phyloP scores from a whole-genome alignment of 2,113 vertebrate genomes.

The Antidorcas marsupialis region DNA sequence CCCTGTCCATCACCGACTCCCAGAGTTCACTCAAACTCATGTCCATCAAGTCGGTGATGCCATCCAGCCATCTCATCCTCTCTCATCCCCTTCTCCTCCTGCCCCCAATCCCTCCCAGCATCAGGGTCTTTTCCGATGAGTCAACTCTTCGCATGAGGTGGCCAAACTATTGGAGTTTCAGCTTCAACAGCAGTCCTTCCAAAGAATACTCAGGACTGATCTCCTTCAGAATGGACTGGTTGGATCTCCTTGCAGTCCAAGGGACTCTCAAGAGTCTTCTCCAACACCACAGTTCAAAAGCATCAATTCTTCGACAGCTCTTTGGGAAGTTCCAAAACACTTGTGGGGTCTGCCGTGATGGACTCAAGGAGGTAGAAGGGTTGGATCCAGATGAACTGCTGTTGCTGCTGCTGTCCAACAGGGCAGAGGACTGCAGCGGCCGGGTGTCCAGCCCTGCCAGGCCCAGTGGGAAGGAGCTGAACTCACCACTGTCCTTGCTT shows the following conservation, averaged over 20 bases:
- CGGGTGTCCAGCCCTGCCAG: conserved; percentile 76
- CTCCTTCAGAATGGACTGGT: not conserved
- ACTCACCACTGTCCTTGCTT: conserved; percentile 69
- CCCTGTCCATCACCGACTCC: not conserved
- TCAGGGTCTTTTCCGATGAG: not conserved
- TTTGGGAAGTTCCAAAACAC: conserved; percentile 38
- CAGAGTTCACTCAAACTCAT: not conserved
- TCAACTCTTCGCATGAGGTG: not conserved
- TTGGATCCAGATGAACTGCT: conserved; percentile 83
- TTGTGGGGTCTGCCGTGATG: conserved; percentile 89
- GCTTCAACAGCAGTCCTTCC: not conserved
- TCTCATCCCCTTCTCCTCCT: not conserved
- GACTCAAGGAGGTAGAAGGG: conserved; percentile 88
- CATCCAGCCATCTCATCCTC: not conserved
- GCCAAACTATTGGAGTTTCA: not conserved
- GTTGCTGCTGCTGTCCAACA: conserved; percentile 86
- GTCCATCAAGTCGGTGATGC: not conserved
- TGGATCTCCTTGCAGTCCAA: not conserved
- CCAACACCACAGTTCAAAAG: not conserved
- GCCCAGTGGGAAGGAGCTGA: conserved; percentile 58
- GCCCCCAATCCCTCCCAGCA: not conserved
- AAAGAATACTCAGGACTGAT: not conserved
- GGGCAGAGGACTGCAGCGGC: conserved; percentile 93
- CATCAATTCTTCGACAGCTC: not conserved
- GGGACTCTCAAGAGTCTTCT: not conserved